Conservation (phyloP, 1,140 invertebrate species). For the Tetramorium alpestre region DNA sequence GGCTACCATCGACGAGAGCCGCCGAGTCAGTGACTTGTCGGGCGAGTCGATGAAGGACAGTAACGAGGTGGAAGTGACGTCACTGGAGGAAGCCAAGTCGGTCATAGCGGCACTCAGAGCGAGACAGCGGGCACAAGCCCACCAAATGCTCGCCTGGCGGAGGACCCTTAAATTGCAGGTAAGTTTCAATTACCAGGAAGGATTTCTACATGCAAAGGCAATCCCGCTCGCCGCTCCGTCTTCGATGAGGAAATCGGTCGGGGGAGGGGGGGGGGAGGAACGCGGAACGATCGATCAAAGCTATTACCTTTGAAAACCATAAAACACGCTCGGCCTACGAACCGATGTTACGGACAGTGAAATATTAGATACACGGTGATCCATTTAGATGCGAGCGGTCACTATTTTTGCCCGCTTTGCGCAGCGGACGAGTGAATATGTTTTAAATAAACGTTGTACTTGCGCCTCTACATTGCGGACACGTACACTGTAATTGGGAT, state of each 20-base stretch:
- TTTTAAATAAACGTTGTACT: constrained; percentile 24
- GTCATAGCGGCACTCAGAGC: constrained; percentile 85
- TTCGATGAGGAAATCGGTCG: neutral
- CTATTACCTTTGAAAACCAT: constrained; percentile 54
- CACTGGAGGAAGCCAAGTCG: constrained; percentile 85
- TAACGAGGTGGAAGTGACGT: constrained; percentile 83
- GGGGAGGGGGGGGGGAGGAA: too few relatives aligned
- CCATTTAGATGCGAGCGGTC: constrained; percentile 35
- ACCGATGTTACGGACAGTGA: constrained; percentile 53
- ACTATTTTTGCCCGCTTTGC: neutral
- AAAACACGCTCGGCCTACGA: constrained; percentile 40
- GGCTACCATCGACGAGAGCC: constrained; percentile 76
- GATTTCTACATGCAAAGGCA: constrained; percentile 28
- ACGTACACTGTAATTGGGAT: constrained; percentile 10
- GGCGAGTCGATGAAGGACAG: constrained; percentile 65
- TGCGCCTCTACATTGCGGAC: neutral
- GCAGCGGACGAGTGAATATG: neutral
- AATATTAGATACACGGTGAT: constrained; percentile 59
- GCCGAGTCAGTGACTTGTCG: constrained; percentile 72
- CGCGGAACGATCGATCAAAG: constrained; percentile 53
- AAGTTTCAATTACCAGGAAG: constrained; percentile 50
- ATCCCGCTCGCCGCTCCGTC: constrained; percentile 8
- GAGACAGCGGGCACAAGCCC: constrained; percentile 84
- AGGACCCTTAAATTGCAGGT: constrained; percentile 87
- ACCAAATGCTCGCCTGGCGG: constrained; percentile 86